These are phyloP conservation scores for Heliconius hortense DNA, from an alignment of 2,888 invertebrate species.

Conservation along the genomic window DNA sequence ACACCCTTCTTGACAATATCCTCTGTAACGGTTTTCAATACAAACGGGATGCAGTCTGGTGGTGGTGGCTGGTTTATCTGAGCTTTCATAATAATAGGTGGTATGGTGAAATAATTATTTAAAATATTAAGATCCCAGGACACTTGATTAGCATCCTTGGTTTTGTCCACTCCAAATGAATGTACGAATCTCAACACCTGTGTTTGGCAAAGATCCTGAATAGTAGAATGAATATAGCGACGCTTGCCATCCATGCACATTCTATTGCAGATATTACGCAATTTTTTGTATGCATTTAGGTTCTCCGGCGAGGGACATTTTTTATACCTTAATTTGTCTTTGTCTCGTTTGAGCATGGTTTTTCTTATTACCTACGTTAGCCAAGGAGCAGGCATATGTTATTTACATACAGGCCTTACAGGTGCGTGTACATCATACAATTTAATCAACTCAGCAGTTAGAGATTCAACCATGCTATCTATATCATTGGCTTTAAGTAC, in stretches of 20 bases:
- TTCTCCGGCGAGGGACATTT: too few species aligned
- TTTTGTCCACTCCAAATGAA: neutral
- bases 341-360: neutral
- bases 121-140: neutral
- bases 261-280: neutral
- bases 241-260: neutral
- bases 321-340: too few species aligned
- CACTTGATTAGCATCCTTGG: neutral
- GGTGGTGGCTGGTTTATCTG: too few species aligned
- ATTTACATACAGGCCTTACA: neutral
- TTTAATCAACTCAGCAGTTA: neutral
- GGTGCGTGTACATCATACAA: neutral
- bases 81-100: too few species aligned
- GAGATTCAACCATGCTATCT: neutral
- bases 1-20: too few species aligned
- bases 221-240: neutral
- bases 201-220: neutral
- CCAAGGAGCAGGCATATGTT: neutral
- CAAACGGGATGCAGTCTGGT: too few species aligned
- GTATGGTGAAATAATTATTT: neutral
- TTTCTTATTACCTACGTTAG: neutral
- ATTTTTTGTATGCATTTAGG: too few species aligned
- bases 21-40: too few species aligned
- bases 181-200: constrained; percentile 4
- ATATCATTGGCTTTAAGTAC: neutral